Conservation (phyloP, 2,797 vertebrate genomes). For the Lagocephalus sceleratus region DNA sequence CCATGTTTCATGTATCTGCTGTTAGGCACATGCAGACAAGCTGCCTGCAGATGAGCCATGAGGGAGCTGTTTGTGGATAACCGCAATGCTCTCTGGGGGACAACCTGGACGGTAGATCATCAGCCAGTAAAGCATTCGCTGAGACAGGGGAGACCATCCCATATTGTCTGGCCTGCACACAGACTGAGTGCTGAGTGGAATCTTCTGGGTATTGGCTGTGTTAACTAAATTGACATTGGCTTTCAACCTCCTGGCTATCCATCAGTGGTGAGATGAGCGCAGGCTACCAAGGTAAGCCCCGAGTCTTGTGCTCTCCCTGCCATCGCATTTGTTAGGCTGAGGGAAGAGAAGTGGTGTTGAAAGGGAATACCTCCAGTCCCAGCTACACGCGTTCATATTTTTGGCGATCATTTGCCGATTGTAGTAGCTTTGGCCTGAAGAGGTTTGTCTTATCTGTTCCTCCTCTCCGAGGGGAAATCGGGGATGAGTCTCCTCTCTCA, state of each 20-base stretch:
- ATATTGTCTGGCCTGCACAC: constrained; percentile 48
- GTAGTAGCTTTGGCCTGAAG: constrained; percentile 59
- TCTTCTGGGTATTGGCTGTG: constrained; percentile 67
- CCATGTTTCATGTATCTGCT: constrained; percentile 54
- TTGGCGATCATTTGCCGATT: constrained; percentile 68
- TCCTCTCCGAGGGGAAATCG: constrained; percentile 54
- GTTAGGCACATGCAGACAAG: constrained; percentile 59
- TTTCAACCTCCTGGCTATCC: constrained; percentile 67
- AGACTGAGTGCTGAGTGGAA: constrained; percentile 54
- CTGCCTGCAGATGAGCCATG: constrained; percentile 57
- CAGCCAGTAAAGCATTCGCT: constrained; percentile 57
- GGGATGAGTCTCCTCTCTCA: constrained; percentile 64
- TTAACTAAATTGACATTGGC: constrained; percentile 74
- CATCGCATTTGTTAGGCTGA: constrained; percentile 41
- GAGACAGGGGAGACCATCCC: constrained; percentile 37
- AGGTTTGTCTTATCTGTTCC: constrained; percentile 69
- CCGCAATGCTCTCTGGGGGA: constrained; percentile 50
- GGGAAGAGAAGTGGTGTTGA: constrained; percentile 5
- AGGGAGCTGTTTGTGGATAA: constrained; percentile 64
- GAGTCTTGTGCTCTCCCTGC: constrained; percentile 44
- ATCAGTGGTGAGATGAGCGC: constrained; percentile 56
- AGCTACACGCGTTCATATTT: constrained; percentile 37
- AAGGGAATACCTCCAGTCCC: too few relatives aligned
- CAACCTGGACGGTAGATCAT: constrained; percentile 54
- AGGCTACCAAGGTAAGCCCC: constrained; percentile 47